phyloP scores from a whole-genome alignment of 2,797 vertebrate species.

The Petrocephalus sullivani region DNA sequence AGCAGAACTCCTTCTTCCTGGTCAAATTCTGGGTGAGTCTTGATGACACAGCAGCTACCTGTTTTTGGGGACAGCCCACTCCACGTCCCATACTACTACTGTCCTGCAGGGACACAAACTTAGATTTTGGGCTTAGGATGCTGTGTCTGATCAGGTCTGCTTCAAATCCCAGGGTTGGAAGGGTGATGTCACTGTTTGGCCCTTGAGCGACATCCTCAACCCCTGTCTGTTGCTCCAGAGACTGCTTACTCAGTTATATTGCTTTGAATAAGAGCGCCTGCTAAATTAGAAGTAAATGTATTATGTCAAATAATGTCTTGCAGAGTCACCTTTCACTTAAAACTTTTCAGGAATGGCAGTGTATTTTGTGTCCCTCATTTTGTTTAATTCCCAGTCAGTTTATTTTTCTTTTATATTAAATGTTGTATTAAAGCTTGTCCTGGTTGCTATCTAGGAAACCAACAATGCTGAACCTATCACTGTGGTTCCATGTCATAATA shows the following conservation, averaged over 20 bases:
- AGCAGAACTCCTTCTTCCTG: slow-evolving; percentile 92
- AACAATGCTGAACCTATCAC: not conserved
- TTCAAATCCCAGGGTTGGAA: not conserved
- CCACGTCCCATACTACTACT: not conserved
- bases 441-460: no score
- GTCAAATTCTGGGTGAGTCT: slow-evolving; percentile 96
- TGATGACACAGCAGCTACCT: not conserved
- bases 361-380: not conserved
- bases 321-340: not conserved
- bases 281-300: not conserved
- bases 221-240: not conserved
- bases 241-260: not conserved
- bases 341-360: not conserved
- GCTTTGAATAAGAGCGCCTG: not conserved
- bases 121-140: no score
- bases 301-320: not conserved
- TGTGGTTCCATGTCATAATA: not conserved
- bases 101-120: not conserved
- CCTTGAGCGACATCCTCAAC: not conserved
- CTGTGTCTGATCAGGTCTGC: not conserved
- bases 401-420: not conserved
- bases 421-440: not conserved
- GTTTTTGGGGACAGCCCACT: not conserved
- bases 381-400: not conserved
- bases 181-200: not conserved